phyloP scores from a whole-genome alignment of 2,113 vertebrate species.

The Eulemur macaco region DNA sequence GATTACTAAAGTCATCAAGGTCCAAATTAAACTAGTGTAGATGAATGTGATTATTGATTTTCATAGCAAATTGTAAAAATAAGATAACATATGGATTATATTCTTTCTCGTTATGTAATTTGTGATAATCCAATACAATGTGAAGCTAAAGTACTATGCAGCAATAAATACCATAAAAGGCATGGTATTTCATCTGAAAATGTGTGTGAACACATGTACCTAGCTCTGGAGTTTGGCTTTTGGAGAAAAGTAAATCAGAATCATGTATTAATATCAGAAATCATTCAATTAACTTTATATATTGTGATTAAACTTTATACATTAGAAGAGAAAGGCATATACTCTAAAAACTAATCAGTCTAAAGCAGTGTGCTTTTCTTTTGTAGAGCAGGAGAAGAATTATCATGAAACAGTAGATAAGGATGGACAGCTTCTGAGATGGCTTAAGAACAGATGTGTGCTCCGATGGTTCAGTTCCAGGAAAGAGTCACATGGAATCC shows the following conservation, averaged over 20 bases:
- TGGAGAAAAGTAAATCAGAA: background rate
- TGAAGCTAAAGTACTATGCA: background rate
- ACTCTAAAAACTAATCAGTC: background rate
- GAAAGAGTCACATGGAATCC: background rate
- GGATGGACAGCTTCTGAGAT: background rate
- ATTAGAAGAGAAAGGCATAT: background rate
- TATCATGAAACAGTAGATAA: background rate
- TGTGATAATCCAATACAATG: background rate
- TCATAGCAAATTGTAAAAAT: constrained; percentile 45
- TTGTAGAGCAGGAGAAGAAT: background rate
- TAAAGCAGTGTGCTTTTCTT: background rate
- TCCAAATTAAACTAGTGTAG: constrained; percentile 29
- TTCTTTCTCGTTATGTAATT: background rate
- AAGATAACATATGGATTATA: background rate
- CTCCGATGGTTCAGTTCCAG: background rate
- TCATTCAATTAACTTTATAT: background rate
- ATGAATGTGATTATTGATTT: constrained; percentile 27
- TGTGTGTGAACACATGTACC: background rate
- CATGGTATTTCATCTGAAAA: background rate
- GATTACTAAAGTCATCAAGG: background rate
- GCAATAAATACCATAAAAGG: background rate
- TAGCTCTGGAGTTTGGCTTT: background rate
- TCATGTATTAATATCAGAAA: background rate
- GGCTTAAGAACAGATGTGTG: background rate
- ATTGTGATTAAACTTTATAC: background rate